Evolutionary conservation across 2,113 vertebrate species (phyloP).

Genomic region (Leptobrachium leishanense): DNA sequence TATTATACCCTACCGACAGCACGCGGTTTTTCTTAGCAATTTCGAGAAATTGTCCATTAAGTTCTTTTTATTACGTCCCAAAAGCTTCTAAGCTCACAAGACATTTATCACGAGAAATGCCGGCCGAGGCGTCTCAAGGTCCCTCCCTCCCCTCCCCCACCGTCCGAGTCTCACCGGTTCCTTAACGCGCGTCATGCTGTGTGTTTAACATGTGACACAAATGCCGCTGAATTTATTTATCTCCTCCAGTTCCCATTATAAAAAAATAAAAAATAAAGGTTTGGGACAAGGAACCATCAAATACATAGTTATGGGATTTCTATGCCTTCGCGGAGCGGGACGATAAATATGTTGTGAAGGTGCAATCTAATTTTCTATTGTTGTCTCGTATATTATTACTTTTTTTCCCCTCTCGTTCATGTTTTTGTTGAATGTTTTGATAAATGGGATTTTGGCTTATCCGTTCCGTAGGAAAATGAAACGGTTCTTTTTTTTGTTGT

Average conservation of each 20-base stretch:
- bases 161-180: slow-evolving; percentile 27
- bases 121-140: slow-evolving; percentile 42
- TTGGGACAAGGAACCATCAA: background rate
- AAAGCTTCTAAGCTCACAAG: slow-evolving; percentile 74
- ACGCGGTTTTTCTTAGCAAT: slow-evolving; percentile 85
- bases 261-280: background rate
- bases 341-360: background rate
- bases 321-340: background rate
- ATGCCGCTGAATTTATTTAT: slow-evolving; percentile 20
- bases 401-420: background rate
- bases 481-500: no score
- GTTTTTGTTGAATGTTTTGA: background rate
- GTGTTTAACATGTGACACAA: slow-evolving; percentile 34
- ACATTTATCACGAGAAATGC: slow-evolving; percentile 48
- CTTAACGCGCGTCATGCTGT: slow-evolving; percentile 29
- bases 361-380: background rate
- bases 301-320: background rate
- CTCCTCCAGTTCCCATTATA: slow-evolving; percentile 3
- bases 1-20: slow-evolving; percentile 86
- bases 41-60: slow-evolving; percentile 96
- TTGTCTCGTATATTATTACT: background rate
- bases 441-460: background rate
- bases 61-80: slow-evolving; percentile 88
- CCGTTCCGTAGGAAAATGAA: no score
- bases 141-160: slow-evolving; percentile 23